A percentile compares a stretch with the other conserved stretches of the same genome.
Conservation (phyloP, 2,113 vertebrate species). For the Sturnus vulgaris region DNA sequence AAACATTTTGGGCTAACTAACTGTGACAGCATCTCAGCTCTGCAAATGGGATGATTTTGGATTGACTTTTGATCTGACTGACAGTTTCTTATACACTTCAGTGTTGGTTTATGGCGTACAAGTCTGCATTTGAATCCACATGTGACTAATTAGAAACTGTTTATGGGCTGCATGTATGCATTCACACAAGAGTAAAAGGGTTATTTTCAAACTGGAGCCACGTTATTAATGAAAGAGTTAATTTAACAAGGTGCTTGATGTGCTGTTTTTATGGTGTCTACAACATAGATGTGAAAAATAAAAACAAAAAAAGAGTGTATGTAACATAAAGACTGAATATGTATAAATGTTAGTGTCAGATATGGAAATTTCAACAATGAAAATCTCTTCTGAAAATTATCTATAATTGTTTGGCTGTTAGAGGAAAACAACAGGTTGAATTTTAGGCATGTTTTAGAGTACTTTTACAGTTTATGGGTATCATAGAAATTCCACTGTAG, state of each 20-base stretch:
- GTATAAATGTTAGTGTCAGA: not conserved
- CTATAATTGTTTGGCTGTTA: accelerated
- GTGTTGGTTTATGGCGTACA: conserved; percentile 72
- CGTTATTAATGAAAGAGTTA: conserved; percentile 66
- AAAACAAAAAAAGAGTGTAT: not conserved
- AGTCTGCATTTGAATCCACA: conserved; percentile 72
- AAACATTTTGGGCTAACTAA: conserved; percentile 84
- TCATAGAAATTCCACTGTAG: not conserved
- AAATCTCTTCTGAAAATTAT: not conserved
- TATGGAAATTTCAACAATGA: not conserved
- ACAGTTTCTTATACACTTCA: conserved; percentile 83
- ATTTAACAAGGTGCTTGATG: conserved; percentile 64
- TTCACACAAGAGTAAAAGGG: conserved; percentile 55
- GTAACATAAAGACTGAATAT: not conserved
- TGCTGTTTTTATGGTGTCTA: not conserved
- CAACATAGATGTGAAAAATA: not conserved
- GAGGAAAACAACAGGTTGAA: not conserved
- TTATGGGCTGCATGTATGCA: conserved; percentile 69
- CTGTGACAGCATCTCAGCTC: conserved; percentile 75
- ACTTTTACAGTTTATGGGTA: not conserved
- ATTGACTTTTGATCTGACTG: conserved; percentile 84
- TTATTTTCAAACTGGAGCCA: not conserved
- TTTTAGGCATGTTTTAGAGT: accelerated
- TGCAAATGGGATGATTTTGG: conserved; percentile 76
- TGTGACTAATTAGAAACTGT: conserved; percentile 81